Conservation (phyloP, 2,113 vertebrate species). For the western clawed frog (Xenopus tropicalis) region UCB_Xtro_10.0 CM004443.2:163681501-163682000, state of each 20-base stretch:
- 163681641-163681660: slow-evolving; percentile 75
- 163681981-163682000: no score
- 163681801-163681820: slow-evolving; percentile 59
- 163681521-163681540: background rate
- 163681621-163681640: slow-evolving; percentile 87
- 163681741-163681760: slow-evolving; percentile 73
- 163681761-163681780: slow-evolving; percentile 60
- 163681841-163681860: slow-evolving; percentile 54
- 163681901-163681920: slow-evolving; percentile 13
- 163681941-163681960: no score
- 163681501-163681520: no score
- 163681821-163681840: slow-evolving; percentile 52
- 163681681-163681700: slow-evolving; percentile 81
- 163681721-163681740: slow-evolving; percentile 75
- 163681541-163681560: background rate
- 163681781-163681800: slow-evolving; percentile 49
- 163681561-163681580: slow-evolving; percentile 11
- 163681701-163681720: slow-evolving; percentile 79
- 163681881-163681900: slow-evolving; percentile 15
- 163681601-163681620: slow-evolving; percentile 78
- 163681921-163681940: background rate
- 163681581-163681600: slow-evolving; percentile 72
- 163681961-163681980: no score
- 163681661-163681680: slow-evolving; percentile 89
- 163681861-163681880: slow-evolving; percentile 16